Percentiles rank a stretch among this genome's conserved stretches.
These are phyloP conservation scores for Semicossyphus pulcher DNA, from an alignment of 2,113 vertebrate genomes.

Conservation along the genomic window DNA sequence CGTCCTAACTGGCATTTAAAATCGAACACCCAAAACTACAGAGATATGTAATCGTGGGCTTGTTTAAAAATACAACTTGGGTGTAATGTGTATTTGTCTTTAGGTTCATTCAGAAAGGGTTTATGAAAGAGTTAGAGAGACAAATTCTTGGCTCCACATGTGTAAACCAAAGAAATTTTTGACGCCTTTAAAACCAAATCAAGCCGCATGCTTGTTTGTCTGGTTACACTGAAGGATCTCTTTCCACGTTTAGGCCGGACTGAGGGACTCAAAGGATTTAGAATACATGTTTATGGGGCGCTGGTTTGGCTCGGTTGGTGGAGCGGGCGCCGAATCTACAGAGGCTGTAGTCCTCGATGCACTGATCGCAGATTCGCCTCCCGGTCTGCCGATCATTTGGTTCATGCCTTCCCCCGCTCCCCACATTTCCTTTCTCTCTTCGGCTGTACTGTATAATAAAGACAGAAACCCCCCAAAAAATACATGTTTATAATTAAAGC, in stretches of 20 bases:
- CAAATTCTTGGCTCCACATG: neutral
- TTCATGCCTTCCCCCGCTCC: too few relatives aligned
- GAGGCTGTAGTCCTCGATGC: too few relatives aligned
- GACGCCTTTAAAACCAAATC: neutral
- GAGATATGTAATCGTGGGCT: conserved; percentile 27
- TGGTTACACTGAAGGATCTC: neutral
- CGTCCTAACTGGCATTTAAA: conserved; percentile 21
- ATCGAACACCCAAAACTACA: conserved; percentile 32
- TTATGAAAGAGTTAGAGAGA: neutral
- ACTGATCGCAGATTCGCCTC: too few relatives aligned
- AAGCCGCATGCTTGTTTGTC: conserved; percentile 27
- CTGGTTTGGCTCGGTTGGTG: too few relatives aligned
- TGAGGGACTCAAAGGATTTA: neutral
- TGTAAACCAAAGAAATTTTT: conserved; percentile 6
- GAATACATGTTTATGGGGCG: neutral
- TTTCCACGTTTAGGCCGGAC: conserved; percentile 6
- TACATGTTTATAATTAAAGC: neutral
- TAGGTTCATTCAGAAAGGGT: neutral
- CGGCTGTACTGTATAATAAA: too few relatives aligned
- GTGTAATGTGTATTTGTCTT: conserved; percentile 23
- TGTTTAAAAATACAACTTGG: conserved; percentile 35
- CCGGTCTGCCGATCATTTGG: too few relatives aligned
- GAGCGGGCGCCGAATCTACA: too few relatives aligned
- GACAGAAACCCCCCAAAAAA: too few relatives aligned
- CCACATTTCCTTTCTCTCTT: too few relatives aligned